Evolutionary conservation across 1,140 invertebrate genomes (phyloP).

Genomic region (Uloborus diversus): DNA sequence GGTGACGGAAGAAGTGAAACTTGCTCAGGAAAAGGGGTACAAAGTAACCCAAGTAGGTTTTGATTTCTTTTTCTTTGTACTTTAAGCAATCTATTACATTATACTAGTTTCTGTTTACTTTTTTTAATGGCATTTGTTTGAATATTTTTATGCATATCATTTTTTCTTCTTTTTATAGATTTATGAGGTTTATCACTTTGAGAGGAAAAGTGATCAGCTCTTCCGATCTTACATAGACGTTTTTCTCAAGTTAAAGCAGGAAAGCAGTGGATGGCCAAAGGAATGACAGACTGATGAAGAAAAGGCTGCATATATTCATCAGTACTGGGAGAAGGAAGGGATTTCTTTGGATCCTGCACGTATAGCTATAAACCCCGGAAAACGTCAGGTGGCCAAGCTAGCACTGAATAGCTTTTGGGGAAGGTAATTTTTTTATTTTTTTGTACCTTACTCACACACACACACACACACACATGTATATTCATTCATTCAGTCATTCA

Average conservation of each 20-base stretch:
- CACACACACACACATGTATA: background rate
- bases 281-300: background rate
- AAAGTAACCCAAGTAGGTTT: too few relatives aligned
- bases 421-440: too few relatives aligned
- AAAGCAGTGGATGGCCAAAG: slow-evolving; percentile 18
- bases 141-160: too few relatives aligned
- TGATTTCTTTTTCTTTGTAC: too few relatives aligned
- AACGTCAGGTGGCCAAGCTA: slow-evolving; percentile 11
- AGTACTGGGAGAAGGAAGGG: slow-evolving; percentile 14
- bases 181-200: slow-evolving; percentile 59
- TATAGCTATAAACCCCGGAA: slow-evolving; percentile 6
- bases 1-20: too few relatives aligned
- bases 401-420: slow-evolving; percentile 6
- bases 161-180: slow-evolving; percentile 42
- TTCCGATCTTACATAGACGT: slow-evolving; percentile 59
- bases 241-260: slow-evolving; percentile 57
- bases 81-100: too few relatives aligned
- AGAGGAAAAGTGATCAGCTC: slow-evolving; percentile 10
- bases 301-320: background rate
- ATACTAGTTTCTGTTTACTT: too few relatives aligned
- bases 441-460: too few relatives aligned
- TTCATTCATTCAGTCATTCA: background rate
- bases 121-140: too few relatives aligned
- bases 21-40: too few relatives aligned
- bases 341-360: background rate